A percentile compares a stretch with the other conserved stretches of the same genome.
phyloP scores from a whole-genome alignment of 2,797 vertebrate genomes.

The Glyptemys insculpta region DNA sequence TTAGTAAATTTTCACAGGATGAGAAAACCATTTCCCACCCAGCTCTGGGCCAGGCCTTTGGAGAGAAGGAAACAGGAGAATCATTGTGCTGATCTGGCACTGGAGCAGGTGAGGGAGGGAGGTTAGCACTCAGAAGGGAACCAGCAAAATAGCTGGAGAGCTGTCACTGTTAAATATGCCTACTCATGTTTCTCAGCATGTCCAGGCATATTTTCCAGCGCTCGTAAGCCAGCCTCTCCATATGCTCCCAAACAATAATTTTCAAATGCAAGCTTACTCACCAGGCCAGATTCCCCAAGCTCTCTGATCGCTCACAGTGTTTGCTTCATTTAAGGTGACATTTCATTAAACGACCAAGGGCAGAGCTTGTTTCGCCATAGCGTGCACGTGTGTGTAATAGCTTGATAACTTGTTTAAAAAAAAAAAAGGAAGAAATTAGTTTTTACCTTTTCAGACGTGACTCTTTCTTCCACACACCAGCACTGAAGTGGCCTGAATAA shows the following conservation, averaged over 20 bases:
- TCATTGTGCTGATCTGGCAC: neutral
- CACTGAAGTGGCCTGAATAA: neutral
- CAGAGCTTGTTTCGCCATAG: constrained; percentile 51
- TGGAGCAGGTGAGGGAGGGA: neutral
- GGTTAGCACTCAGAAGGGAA: neutral
- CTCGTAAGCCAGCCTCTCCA: constrained; percentile 36
- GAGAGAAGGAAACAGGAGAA: neutral
- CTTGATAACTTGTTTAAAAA: constrained; percentile 24
- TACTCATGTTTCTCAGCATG: constrained; percentile 50
- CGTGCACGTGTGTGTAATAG: constrained; percentile 8
- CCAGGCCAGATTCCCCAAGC: constrained; percentile 27
- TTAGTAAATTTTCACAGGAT: neutral
- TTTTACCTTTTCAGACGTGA: constrained; percentile 41
- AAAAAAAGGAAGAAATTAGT: constrained; percentile 51
- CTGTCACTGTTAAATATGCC: constrained; percentile 54
- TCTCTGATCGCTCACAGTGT: constrained; percentile 36
- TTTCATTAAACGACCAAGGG: constrained; percentile 78
- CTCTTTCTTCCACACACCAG: constrained; percentile 5
- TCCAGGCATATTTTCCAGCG: constrained; percentile 52
- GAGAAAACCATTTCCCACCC: neutral
- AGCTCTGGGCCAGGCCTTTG: neutral
- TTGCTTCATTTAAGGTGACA: constrained; percentile 77
- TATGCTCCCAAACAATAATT: constrained; percentile 57
- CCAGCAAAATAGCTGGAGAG: neutral
- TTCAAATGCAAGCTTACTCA: constrained; percentile 59